Evolutionary conservation across 2,797 vertebrate species (phyloP).

Genomic region (Cossypha niveicapilla): DNA sequence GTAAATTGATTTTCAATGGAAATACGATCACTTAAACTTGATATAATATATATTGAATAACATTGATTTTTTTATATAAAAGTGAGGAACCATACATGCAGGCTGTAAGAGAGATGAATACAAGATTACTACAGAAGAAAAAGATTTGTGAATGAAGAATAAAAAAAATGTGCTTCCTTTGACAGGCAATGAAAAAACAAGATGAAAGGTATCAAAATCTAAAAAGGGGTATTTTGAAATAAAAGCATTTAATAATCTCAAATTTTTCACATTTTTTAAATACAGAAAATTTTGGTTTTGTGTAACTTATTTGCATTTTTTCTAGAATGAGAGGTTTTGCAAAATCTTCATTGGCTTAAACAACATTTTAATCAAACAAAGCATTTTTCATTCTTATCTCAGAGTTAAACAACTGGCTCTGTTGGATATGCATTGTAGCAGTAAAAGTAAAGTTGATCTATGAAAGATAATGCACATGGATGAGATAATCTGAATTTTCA

Average conservation of each 20-base stretch:
- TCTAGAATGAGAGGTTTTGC: background rate
- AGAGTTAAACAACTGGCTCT: background rate
- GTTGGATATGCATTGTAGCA: background rate
- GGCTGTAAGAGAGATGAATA: background rate
- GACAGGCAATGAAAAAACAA: background rate
- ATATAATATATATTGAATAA: background rate
- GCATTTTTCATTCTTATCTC: background rate
- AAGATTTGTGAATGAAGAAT: background rate
- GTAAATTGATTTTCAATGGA: background rate
- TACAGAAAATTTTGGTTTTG: background rate
- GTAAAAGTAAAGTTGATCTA: background rate
- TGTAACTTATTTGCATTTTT: background rate
- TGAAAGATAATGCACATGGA: background rate
- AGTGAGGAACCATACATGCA: background rate
- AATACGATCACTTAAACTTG: background rate
- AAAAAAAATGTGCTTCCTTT: background rate
- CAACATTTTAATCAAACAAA: background rate
- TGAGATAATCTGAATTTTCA: background rate
- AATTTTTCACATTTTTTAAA: background rate
- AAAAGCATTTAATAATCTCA: fast-evolving
- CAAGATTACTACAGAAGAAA: background rate
- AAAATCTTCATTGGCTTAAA: background rate
- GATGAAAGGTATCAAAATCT: background rate
- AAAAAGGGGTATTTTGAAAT: background rate
- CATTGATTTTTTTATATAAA: background rate